These are phyloP conservation scores for Embidobia sp. DNA, from an alignment of 2,888 invertebrate genomes.

Conservation along the genomic window DNA sequence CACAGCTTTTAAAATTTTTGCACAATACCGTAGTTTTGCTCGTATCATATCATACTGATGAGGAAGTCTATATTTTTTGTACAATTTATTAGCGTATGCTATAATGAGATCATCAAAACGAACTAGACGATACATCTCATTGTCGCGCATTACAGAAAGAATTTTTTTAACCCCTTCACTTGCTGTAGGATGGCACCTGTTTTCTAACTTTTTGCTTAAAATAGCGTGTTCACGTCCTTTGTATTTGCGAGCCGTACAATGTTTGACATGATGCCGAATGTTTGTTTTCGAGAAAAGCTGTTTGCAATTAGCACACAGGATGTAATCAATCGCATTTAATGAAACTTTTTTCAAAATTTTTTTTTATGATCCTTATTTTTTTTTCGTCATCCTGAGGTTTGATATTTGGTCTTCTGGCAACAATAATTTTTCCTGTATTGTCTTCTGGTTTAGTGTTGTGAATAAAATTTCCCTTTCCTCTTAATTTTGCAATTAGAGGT, in stretches of 20 bases:
- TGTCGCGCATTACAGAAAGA: constrained; percentile 13
- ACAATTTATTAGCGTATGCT: constrained; percentile 19
- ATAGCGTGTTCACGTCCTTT: not conserved
- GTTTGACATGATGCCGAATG: constrained; percentile 48
- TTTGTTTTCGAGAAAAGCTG: constrained; percentile 60
- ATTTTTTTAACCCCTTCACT: not conserved
- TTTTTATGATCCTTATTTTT: too few species aligned
- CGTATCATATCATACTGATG: constrained; percentile 28
- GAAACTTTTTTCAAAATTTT: too few species aligned
- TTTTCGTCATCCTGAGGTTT: too few species aligned
- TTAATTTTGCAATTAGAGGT: not conserved
- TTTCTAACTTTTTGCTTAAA: constrained; percentile 5
- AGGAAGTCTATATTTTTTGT: constrained; percentile 19
- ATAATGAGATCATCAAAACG: constrained; percentile 21
- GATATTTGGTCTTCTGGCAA: constrained; percentile 57
- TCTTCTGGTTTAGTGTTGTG: constrained; percentile 59
- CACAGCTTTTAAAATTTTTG: constrained; percentile 5
- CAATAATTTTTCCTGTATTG: constrained; percentile 65
- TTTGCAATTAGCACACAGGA: constrained; percentile 61
- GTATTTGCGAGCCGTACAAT: not conserved
- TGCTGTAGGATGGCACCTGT: not conserved
- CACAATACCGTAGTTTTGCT: constrained; percentile 3
- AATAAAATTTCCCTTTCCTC: constrained; percentile 61
- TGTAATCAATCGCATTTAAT: constrained; percentile 46
- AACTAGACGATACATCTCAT: constrained; percentile 14